Conservation (phyloP, 2,888 invertebrate genomes). For the Agonum fuliginosum region DNA sequence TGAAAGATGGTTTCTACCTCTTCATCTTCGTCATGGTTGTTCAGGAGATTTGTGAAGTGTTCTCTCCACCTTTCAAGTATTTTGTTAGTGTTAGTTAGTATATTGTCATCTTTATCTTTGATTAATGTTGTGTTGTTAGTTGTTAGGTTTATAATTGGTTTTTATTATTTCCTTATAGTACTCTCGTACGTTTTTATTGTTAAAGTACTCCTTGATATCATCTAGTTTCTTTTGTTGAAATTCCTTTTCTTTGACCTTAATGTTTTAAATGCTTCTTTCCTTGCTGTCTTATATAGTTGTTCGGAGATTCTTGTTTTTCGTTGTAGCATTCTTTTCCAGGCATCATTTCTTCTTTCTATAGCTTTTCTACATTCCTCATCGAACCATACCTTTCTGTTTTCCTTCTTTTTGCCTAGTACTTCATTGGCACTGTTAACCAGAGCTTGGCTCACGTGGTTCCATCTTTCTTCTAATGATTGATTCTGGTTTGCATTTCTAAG, state of each 20-base stretch:
- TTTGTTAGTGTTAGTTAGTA: background rate
- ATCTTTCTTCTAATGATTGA: background rate
- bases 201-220: background rate
- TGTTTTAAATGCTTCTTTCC: conserved; percentile 4
- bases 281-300: conserved; percentile 6
- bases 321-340: conserved; percentile 4
- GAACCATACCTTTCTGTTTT: conserved; percentile 8
- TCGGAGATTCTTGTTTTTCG: conserved; percentile 7
- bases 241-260: conserved; percentile 10
- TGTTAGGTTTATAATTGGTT: background rate
- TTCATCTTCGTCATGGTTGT: background rate
- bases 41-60: background rate
- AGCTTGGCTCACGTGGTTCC: background rate
- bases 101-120: background rate
- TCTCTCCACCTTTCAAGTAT: background rate
- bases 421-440: background rate
- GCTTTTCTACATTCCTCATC: conserved; percentile 29
- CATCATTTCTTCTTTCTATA: conserved; percentile 1
- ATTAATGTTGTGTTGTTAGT: background rate
- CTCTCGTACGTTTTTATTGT: background rate
- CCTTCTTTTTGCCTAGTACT: background rate
- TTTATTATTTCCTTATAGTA: background rate
- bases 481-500: no score
- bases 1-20: no score
- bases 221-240: background rate